phyloP scores from a whole-genome alignment of 1,140 invertebrate species.

The Eupristina koningsbergeri region DNA sequence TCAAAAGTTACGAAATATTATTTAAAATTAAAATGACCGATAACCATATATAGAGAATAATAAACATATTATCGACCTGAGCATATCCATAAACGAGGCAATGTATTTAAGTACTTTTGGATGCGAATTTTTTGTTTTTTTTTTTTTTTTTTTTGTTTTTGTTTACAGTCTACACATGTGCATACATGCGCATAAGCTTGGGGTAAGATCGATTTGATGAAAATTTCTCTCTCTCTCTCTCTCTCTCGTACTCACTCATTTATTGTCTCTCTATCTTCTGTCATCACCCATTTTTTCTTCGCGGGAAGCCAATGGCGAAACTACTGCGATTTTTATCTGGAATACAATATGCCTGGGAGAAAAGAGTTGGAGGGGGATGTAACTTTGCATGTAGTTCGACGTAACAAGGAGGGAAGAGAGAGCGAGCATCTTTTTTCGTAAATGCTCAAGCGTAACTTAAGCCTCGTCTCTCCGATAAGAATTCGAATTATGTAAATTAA shows the following conservation, averaged over 20 bases:
- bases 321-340: conserved; percentile 32
- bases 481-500: conserved; percentile 50
- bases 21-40: conserved; percentile 2
- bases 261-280: neutral
- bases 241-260: neutral
- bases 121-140: neutral
- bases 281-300: neutral
- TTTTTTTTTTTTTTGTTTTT: no score
- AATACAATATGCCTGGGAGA: conserved; percentile 8
- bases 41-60: neutral
- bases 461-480: conserved; percentile 41
- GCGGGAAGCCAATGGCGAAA: neutral
- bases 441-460: conserved; percentile 34
- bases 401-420: neutral
- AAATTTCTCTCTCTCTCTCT: neutral
- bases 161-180: neutral
- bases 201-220: neutral
- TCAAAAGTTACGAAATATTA: neutral
- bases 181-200: neutral
- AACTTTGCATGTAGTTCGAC: neutral
- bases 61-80: conserved; percentile 7
- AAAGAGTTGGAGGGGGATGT: neutral
- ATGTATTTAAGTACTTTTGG: neutral
- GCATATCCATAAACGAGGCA: neutral
- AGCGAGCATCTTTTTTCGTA: conserved; percentile 23